phyloP scores from a whole-genome alignment of 1,140 invertebrate genomes.

The Megalonaias nervosa region DNA sequence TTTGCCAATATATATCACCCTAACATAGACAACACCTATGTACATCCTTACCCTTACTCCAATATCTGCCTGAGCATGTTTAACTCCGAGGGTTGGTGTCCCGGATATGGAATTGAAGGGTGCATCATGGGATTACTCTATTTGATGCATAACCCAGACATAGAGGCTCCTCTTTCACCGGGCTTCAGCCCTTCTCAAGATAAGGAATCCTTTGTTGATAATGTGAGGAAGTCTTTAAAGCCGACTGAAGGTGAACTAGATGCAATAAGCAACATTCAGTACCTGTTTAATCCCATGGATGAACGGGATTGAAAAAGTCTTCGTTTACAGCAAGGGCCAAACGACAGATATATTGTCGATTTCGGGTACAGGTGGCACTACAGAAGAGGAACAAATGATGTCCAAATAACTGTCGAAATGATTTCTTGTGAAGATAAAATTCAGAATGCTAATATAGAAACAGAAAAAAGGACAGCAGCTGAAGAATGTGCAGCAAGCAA shows the following conservation, averaged over 20 bases:
- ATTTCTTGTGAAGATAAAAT: too few species aligned
- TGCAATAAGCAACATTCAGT: slow-evolving; percentile 39
- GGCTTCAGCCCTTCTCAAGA: slow-evolving; percentile 20
- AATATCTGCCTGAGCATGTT: slow-evolving; percentile 47
- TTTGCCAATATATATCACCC: slow-evolving; percentile 47
- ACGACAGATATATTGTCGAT: too few species aligned
- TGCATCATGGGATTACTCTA: slow-evolving; percentile 44
- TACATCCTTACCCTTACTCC: neutral
- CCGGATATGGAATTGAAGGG: slow-evolving; percentile 33
- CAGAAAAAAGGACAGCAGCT: too few species aligned
- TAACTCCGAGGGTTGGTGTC: slow-evolving; percentile 36
- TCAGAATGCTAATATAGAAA: too few species aligned
- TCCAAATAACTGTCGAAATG: too few species aligned
- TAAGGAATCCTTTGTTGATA: slow-evolving; percentile 28
- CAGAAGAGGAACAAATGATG: too few species aligned
- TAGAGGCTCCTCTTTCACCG: slow-evolving; percentile 39
- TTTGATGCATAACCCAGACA: slow-evolving; percentile 45
- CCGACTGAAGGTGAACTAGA: slow-evolving; percentile 32
- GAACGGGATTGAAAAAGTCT: too few species aligned
- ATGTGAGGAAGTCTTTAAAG: slow-evolving; percentile 34
- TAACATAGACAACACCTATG: slow-evolving; percentile 44
- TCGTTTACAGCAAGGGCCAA: too few species aligned
- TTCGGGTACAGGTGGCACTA: too few species aligned
- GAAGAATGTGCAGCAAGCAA: too few species aligned
- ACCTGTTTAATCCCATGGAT: too few species aligned